Evolutionary conservation across 2,888 invertebrate genomes (phyloP), one percentile per base, ranked within the genome.

Genomic region (Scaeva pyrastri): DNA sequence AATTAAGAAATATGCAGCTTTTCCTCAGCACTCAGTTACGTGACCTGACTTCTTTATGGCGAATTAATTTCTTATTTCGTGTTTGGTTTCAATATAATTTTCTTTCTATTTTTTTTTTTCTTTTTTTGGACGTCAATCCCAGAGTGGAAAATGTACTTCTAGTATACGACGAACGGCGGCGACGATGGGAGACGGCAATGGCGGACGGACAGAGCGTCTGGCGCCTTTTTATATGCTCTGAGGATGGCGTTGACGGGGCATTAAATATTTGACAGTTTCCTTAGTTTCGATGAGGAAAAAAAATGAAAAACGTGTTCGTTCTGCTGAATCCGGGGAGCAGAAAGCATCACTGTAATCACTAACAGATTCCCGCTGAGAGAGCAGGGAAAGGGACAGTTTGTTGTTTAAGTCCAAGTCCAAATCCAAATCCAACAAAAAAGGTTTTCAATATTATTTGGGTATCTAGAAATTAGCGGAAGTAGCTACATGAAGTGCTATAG

Each of bases 1-100:
- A 86, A 86, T 86, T 86, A 86, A 86, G 86, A 86, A 86, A 86
- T 86, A 86, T 86, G 86, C 82, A 82, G 86, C 86, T 86, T 82
- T 86, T 81, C 58, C 82, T 82, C 86, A 75, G 82, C 86, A 78
- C 86, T 78, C 74, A 64, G 50, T 70, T 86, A 86, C 86, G 86
- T 86, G 86, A 86, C 86, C 82, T 77, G 86, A 86, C 86, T 86
- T 41, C 82, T 82, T 82, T 82, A 86, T 82, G 66, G 82, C 71
- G 77, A 82, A 86, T 86, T 86, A 86, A 86, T 86, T 86, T 86
- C 86, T 86, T 86, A 82, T 82, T 86, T 86, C 86, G 82, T 86
- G 86, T 86, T 82, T 86, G 82, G 86, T 82, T 82, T 85, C 55
- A 81, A 62, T 71, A 62, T 81, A 76, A 68, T 45, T 62, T 70